Percentiles rank a stretch among this genome's conserved stretches.
Evolutionary conservation across 2,888 invertebrate genomes (phyloP).

Genomic region (Microctonus brassicae): DNA sequence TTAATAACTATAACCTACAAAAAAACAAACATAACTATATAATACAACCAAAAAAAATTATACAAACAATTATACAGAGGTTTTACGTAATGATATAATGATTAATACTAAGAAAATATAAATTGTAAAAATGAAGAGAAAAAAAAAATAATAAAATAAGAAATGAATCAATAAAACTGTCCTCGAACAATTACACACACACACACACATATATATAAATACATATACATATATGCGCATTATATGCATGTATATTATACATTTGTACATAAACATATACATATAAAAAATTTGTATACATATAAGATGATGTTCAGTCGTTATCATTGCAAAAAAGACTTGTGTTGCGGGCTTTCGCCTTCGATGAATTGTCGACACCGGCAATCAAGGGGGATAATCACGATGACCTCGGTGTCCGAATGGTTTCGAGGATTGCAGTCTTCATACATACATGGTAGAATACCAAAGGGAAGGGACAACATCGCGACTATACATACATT

Average conservation of each 20-base stretch:
- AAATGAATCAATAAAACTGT: constrained; percentile 35
- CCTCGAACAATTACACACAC: constrained; percentile 1
- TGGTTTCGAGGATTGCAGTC: constrained; percentile 42
- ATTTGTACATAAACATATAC: too few species aligned
- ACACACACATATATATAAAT: neutral
- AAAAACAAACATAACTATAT: too few species aligned
- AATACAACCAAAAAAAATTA: neutral
- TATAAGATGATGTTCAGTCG: constrained; percentile 9
- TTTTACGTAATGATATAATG: neutral
- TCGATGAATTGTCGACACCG: constrained; percentile 20
- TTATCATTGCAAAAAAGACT: constrained; percentile 20
- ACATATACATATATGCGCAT: neutral
- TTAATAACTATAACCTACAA: too few species aligned
- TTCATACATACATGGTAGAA: constrained; percentile 31
- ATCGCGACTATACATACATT: constrained; percentile 18
- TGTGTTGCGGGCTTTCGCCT: neutral
- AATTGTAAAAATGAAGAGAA: neutral
- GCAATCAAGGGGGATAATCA: constrained; percentile 46
- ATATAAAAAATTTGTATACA: too few species aligned
- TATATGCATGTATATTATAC: too few species aligned
- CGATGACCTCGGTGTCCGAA: constrained; percentile 43
- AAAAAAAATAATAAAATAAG: neutral
- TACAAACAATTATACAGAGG: neutral
- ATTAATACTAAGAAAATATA: constrained; percentile 18
- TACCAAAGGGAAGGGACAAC: neutral